Percentiles rank a stretch among this genome's conserved stretches.
These are phyloP conservation scores for Myiothlypis chrysogaster DNA, from an alignment of 2,797 vertebrate species.

Conservation along the genomic window DNA sequence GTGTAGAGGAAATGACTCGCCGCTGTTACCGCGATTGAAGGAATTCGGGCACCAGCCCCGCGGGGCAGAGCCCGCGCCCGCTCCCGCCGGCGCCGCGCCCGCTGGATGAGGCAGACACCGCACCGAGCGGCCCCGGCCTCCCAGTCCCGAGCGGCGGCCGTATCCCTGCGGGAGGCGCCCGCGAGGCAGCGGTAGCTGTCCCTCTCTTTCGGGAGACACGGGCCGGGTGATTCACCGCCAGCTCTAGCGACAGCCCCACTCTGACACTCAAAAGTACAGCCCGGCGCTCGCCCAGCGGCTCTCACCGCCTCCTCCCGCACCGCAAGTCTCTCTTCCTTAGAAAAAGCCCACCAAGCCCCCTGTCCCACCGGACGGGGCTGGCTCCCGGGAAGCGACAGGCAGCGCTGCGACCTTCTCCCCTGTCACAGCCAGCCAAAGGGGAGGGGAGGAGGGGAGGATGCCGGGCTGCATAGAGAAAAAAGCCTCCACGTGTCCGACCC, in stretches of 20 bases:
- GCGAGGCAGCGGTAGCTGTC: background rate
- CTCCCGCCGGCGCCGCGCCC: background rate
- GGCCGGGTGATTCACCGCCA: background rate
- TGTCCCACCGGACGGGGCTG: background rate
- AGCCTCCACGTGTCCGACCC: slow-evolving; percentile 60
- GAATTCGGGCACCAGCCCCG: slow-evolving; percentile 41
- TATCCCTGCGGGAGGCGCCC: slow-evolving; percentile 34
- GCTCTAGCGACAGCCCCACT: background rate
- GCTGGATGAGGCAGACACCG: background rate
- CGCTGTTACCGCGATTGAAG: slow-evolving; percentile 61
- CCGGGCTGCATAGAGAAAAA: background rate
- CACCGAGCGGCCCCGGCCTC: background rate
- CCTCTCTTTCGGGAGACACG: background rate
- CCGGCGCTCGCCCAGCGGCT: background rate
- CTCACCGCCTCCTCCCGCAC: background rate
- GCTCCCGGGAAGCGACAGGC: background rate
- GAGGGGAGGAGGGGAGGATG: background rate
- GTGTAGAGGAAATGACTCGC: slow-evolving; percentile 67
- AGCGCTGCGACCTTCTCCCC: background rate
- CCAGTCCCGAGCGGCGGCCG: background rate
- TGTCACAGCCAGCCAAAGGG: background rate
- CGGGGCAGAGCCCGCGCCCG: slow-evolving; percentile 23
- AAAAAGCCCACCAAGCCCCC: too few species aligned
- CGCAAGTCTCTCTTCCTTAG: background rate
- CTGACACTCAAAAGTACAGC: background rate